Percentiles rank a stretch among this genome's conserved stretches.
phyloP scores from a whole-genome alignment of 2,888 invertebrate genomes.

The Pimpla rufipes region DNA sequence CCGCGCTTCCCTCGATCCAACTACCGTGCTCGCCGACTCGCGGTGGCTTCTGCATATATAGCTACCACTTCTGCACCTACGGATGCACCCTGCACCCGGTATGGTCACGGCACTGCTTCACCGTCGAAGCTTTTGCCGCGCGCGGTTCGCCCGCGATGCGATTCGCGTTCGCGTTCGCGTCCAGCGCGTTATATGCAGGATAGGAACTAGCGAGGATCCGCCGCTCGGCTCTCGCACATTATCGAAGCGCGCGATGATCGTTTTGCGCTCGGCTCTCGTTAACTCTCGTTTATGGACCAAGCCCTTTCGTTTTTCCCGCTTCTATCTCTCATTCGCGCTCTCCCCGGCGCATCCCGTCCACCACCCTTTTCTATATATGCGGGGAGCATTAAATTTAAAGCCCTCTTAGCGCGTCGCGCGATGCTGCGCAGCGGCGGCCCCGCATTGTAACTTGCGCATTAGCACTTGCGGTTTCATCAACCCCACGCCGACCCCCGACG shows the following conservation, averaged over 20 bases:
- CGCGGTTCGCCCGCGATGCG: constrained; percentile 12
- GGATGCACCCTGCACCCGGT: constrained; percentile 8
- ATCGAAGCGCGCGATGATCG: constrained; percentile 44
- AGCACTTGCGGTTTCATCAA: neutral
- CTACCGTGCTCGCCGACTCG: constrained; percentile 41
- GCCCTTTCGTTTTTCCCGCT: constrained; percentile 27
- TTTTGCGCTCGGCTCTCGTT: constrained; percentile 44
- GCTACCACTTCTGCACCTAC: constrained; percentile 13
- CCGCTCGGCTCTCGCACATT: constrained; percentile 31
- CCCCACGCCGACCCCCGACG: neutral
- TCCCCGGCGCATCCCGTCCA: neutral
- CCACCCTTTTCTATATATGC: neutral
- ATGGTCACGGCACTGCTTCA: constrained; percentile 22
- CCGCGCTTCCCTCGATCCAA: constrained; percentile 40
- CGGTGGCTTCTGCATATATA: neutral
- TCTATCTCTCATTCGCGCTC: constrained; percentile 16
- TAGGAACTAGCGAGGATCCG: constrained; percentile 38
- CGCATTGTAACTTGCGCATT: neutral
- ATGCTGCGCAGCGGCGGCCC: neutral
- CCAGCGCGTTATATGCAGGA: neutral
- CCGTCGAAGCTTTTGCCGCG: constrained; percentile 11
- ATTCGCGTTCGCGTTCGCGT: constrained; percentile 11
- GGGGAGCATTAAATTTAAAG: constrained; percentile 5
- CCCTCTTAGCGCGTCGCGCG: neutral
- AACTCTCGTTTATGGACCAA: constrained; percentile 46